phyloP scores from a whole-genome alignment of 2,888 invertebrate species.

The Drosophila testacea region DNA sequence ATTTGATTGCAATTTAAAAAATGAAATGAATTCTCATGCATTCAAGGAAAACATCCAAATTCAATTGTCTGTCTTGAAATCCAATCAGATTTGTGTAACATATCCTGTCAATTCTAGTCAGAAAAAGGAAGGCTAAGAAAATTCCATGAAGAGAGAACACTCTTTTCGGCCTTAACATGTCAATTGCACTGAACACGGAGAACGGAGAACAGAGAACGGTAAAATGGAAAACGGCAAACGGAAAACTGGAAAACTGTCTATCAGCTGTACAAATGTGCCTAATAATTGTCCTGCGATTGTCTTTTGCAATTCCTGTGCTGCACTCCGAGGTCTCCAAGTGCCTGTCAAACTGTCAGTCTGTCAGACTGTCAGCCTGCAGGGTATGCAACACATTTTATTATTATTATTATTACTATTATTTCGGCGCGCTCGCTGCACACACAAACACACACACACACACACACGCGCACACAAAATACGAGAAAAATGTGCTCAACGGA shows the following conservation, averaged over 20 bases:
- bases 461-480: constrained; percentile 15
- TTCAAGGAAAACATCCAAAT: no score
- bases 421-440: constrained; percentile 16
- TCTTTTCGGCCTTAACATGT: constrained; percentile 8
- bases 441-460: neutral
- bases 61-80: no score
- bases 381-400: constrained; percentile 42
- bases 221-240: neutral
- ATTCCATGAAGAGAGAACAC: neutral
- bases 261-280: constrained; percentile 27
- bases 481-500: constrained; percentile 28
- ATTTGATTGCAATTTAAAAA: no score
- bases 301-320: constrained; percentile 5
- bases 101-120: no score
- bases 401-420: constrained; percentile 18
- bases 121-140: no score
- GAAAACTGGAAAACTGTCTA: constrained; percentile 4
- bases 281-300: constrained; percentile 41
- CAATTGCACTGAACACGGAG: neutral
- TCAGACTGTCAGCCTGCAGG: constrained; percentile 44
- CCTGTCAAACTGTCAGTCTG: constrained; percentile 36
- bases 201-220: neutral
- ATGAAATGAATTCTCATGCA: neutral
- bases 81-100: no score
- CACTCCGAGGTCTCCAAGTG: constrained; percentile 23